Percentiles rank a stretch among this genome's conserved stretches.
phyloP scores from a whole-genome alignment of 2,797 vertebrate species.

The Karalla daura region DNA sequence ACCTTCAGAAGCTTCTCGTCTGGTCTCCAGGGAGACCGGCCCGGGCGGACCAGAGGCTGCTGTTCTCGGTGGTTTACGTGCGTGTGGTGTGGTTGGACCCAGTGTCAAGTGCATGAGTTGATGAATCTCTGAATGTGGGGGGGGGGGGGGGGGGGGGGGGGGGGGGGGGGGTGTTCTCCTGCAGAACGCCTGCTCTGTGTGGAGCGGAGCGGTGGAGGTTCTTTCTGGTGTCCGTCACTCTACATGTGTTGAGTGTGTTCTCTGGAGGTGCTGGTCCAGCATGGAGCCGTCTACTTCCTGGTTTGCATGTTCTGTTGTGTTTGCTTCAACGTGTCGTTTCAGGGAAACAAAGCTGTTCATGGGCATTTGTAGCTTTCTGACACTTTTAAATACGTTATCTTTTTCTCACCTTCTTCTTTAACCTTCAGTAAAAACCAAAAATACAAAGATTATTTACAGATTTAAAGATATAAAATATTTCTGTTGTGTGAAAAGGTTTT shows the following conservation, averaged over 20 bases:
- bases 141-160: slow-evolving; percentile 6
- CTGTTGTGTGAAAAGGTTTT: slow-evolving; percentile 14
- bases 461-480: slow-evolving; percentile 6
- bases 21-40: too few relatives aligned
- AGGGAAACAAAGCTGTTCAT: slow-evolving; percentile 45
- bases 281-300: slow-evolving; percentile 8
- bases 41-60: too few relatives aligned
- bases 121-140: neutral
- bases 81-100: neutral
- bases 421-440: slow-evolving; percentile 46
- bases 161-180: neutral
- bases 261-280: slow-evolving; percentile 2
- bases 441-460: slow-evolving; percentile 36
- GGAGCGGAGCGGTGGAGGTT: slow-evolving; percentile 51
- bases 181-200: slow-evolving; percentile 17
- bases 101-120: neutral
- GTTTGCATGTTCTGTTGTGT: slow-evolving; percentile 36
- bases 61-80: neutral
- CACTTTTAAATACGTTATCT: slow-evolving; percentile 12
- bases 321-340: slow-evolving; percentile 49
- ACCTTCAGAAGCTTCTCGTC: too few relatives aligned
- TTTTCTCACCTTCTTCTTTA: slow-evolving; percentile 8
- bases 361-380: slow-evolving; percentile 51
- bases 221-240: neutral
- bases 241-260: slow-evolving; percentile 5